Evolutionary conservation across 2,888 invertebrate species (phyloP).

Genomic region (Ceraclea dissimilis): DNA sequence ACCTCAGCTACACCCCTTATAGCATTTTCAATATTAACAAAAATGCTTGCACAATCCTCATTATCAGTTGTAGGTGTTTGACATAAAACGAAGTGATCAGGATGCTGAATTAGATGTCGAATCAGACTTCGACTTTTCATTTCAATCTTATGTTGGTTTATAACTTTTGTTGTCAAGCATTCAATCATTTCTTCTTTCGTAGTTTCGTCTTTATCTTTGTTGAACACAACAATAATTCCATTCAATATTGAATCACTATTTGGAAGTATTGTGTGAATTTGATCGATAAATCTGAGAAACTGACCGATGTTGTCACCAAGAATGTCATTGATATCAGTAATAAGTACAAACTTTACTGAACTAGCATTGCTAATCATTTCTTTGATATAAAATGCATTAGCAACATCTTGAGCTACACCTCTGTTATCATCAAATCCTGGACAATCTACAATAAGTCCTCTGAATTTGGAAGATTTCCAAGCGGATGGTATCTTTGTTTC

Average conservation of each 20-base stretch:
- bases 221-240: neutral
- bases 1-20: neutral
- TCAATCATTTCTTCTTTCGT: neutral
- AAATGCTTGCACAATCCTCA: neutral
- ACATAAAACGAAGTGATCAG: neutral
- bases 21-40: neutral
- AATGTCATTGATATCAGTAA: neutral
- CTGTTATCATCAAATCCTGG: slow-evolving; percentile 3
- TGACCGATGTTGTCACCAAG: neutral
- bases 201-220: neutral
- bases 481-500: neutral
- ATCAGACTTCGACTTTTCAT: neutral
- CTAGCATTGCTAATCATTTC: neutral
- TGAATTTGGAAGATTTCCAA: slow-evolving; percentile 1
- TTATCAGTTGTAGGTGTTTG: neutral
- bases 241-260: neutral
- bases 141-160: neutral
- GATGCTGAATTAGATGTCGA: neutral
- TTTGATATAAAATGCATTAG: neutral
- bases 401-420: neutral
- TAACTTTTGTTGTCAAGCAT: neutral
- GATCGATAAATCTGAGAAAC: neutral
- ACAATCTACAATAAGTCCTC: neutral
- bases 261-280: neutral
- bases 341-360: neutral